A percentile compares a stretch with the other conserved stretches of the same genome.
Evolutionary conservation across 2,888 invertebrate species (phyloP).

Genomic region (Omphaloscelis lunosa): DNA sequence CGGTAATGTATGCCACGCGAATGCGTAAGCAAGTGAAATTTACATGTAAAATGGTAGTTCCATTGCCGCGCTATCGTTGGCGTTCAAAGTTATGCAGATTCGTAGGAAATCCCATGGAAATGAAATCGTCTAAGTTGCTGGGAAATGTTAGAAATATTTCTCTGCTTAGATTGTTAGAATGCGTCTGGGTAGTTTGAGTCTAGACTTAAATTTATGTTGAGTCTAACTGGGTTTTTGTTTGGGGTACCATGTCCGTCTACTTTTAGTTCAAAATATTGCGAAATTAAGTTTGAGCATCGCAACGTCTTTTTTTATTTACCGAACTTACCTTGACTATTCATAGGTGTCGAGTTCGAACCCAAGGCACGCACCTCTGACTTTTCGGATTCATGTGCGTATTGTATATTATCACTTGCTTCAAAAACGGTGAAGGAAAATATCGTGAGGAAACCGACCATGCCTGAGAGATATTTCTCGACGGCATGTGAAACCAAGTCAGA

Average conservation of each 20-base stretch:
- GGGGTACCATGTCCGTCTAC: not conserved
- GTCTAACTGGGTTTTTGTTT: slow-evolving; percentile 40
- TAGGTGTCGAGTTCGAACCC: no score
- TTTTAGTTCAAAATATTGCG: slow-evolving; percentile 3
- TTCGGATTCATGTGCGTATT: no score
- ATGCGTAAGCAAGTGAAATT: slow-evolving; percentile 68
- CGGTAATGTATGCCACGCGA: slow-evolving; percentile 67
- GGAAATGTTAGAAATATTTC: slow-evolving; percentile 67
- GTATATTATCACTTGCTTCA: no score
- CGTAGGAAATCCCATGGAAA: slow-evolving; percentile 75
- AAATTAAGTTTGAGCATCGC: not conserved
- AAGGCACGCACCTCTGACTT: no score
- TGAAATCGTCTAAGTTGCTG: slow-evolving; percentile 72
- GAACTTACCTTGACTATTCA: not conserved
- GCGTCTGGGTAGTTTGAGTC: slow-evolving; percentile 52
- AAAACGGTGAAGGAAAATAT: no score
- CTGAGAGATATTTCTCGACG: no score
- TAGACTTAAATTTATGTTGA: slow-evolving; percentile 37
- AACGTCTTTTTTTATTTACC: no score
- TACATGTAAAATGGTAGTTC: slow-evolving; percentile 70
- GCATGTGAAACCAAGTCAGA: not conserved
- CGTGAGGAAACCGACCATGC: no score
- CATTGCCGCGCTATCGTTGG: slow-evolving; percentile 52
- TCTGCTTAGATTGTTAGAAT: slow-evolving; percentile 52
- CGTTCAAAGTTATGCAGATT: slow-evolving; percentile 75